Percentiles rank a stretch among this genome's conserved stretches.
Conservation (phyloP, 2,113 vertebrate genomes). For the Globicephala melas region DNA sequence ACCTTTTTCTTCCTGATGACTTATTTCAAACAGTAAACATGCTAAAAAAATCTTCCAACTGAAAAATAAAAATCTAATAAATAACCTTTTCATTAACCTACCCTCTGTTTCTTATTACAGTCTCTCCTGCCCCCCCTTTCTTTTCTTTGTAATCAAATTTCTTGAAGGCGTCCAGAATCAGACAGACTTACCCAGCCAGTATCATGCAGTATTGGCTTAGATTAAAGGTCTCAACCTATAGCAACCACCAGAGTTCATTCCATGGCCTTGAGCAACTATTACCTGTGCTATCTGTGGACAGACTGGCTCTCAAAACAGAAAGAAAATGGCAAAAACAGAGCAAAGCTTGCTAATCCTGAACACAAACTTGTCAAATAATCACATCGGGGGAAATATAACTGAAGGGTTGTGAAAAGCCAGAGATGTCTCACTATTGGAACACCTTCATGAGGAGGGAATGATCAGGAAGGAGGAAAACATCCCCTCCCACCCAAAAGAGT, state of each 20-base stretch:
- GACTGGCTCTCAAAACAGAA: background rate
- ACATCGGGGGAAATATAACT: background rate
- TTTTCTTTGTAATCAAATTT: background rate
- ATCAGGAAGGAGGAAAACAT: background rate
- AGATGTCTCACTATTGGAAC: accelerated
- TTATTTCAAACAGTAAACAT: background rate
- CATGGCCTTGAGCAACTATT: background rate
- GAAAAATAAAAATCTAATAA: background rate
- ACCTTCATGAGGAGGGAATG: background rate
- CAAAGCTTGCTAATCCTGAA: background rate
- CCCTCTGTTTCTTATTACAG: background rate
- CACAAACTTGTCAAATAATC: background rate
- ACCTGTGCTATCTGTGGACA: background rate
- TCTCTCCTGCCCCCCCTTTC: background rate
- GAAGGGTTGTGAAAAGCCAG: background rate
- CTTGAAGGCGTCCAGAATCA: background rate
- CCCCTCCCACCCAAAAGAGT: accelerated
- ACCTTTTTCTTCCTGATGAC: background rate
- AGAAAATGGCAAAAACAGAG: background rate
- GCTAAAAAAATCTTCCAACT: background rate
- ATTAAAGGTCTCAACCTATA: background rate
- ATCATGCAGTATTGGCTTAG: background rate
- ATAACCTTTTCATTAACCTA: background rate
- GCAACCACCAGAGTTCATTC: background rate
- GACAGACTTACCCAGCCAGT: background rate